These are phyloP conservation scores for Drosophila santomea DNA, from an alignment of 1,140 invertebrate species.

Conservation along the genomic window DNA sequence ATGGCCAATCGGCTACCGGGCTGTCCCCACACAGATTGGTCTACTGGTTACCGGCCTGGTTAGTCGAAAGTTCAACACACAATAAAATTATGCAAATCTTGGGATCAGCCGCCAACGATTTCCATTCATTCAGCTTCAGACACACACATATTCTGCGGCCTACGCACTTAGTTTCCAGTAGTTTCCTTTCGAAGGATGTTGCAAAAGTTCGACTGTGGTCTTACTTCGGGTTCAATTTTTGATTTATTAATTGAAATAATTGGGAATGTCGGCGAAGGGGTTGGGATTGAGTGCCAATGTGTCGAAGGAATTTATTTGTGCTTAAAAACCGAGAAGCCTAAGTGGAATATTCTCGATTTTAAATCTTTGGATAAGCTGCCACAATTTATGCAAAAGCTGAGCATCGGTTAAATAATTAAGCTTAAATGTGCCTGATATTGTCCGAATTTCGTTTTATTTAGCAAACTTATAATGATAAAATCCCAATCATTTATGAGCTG, in stretches of 20 bases:
- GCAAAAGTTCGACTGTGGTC: constrained; percentile 43
- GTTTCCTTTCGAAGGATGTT: constrained; percentile 16
- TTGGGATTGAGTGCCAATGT: constrained; percentile 4
- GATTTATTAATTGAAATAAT: constrained; percentile 60
- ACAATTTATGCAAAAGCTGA: too few relatives aligned
- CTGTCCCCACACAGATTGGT: constrained; percentile 19
- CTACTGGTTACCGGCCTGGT: constrained; percentile 30
- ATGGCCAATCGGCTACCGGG: constrained; percentile 8
- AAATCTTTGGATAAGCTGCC: not conserved
- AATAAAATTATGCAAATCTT: constrained; percentile 81
- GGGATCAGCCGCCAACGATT: constrained; percentile 55
- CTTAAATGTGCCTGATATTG: too few relatives aligned
- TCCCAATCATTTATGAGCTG: too few relatives aligned
- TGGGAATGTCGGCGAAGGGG: constrained; percentile 5
- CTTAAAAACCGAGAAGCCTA: not conserved
- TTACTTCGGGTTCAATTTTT: constrained; percentile 36
- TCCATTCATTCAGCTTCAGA: constrained; percentile 16
- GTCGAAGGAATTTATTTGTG: constrained; percentile 6
- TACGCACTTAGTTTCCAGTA: constrained; percentile 31
- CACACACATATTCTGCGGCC: constrained; percentile 4
- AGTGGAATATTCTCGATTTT: constrained; percentile 6
- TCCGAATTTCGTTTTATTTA: too few relatives aligned
- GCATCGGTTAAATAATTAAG: too few relatives aligned
- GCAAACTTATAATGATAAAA: too few relatives aligned
- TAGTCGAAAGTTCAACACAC: constrained; percentile 69